Conservation (phyloP, 2,797 vertebrate genomes). For the Hippopotamyrus pictus region DNA sequence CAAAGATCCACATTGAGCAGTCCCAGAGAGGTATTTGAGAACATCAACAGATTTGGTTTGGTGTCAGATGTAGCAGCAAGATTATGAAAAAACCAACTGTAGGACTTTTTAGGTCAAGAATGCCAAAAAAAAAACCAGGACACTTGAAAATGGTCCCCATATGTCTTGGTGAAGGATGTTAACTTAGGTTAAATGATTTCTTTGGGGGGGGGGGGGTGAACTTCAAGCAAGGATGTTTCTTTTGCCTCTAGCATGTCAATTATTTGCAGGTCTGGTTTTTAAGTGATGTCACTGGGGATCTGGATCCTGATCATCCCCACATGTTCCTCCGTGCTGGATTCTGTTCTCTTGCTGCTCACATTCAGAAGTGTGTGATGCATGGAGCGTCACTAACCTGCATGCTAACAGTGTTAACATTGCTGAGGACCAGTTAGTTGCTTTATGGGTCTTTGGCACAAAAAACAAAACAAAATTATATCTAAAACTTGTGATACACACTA, state of each 20-base stretch:
- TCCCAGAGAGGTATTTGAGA: neutral
- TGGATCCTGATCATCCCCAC: conserved; percentile 52
- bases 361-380: neutral
- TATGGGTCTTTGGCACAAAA: neutral
- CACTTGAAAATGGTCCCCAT: conserved; percentile 57
- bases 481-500: neutral
- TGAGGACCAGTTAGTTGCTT: neutral
- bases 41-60: conserved; percentile 40
- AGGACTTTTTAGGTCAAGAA: conserved; percentile 60
- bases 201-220: conserved; percentile 29
- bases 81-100: conserved; percentile 65
- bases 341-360: neutral
- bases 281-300: conserved; percentile 46
- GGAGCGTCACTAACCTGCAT: neutral
- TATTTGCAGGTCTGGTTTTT: conserved; percentile 51
- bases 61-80: conserved; percentile 47
- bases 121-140: conserved; percentile 33
- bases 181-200: conserved; percentile 32
- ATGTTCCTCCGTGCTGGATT: conserved; percentile 33
- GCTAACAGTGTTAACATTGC: neutral
- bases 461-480: neutral
- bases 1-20: neutral
- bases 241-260: conserved; percentile 47
- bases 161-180: conserved; percentile 48
- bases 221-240: conserved; percentile 35